phyloP scores from a whole-genome alignment of 2,888 invertebrate genomes.

The Drosophila gaucha region DNA sequence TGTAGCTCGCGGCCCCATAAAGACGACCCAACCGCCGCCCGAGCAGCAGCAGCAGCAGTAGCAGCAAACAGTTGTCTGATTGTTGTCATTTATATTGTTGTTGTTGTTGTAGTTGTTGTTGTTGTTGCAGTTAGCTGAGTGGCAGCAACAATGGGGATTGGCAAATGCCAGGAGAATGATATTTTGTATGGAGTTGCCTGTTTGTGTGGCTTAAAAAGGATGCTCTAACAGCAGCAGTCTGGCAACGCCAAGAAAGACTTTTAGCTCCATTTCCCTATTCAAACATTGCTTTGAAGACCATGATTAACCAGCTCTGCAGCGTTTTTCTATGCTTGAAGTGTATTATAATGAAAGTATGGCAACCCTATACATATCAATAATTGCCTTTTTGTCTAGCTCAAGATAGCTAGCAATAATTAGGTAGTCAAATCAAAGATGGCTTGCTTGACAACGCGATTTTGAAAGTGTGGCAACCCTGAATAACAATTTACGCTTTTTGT shows the following conservation, averaged over 20 bases:
- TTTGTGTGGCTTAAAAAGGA: background rate
- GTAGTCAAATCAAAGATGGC: background rate
- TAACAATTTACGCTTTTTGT: background rate
- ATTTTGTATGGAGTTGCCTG: conserved; percentile 22
- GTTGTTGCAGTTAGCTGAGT: conserved; percentile 27
- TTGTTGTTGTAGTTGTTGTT: conserved; percentile 19
- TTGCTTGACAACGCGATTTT: background rate
- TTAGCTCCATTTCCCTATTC: background rate
- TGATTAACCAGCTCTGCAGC: background rate
- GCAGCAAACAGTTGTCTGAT: conserved; percentile 55
- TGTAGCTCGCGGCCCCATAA: conserved; percentile 44
- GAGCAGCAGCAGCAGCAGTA: conserved; percentile 8
- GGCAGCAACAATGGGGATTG: conserved; percentile 29
- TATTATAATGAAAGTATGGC: background rate
- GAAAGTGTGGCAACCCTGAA: background rate
- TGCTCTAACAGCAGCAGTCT: conserved; percentile 3
- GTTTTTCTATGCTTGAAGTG: background rate
- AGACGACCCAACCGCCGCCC: conserved; percentile 1
- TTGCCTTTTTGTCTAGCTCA: background rate
- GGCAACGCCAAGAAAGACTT: conserved; percentile 4
- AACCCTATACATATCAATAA: background rate
- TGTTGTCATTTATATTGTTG: conserved; percentile 55
- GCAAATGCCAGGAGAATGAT: conserved; percentile 35
- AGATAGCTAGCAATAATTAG: background rate
- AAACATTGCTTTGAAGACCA: background rate